These are phyloP conservation scores for Microcebus lehilahytsara DNA, from an alignment of 2,113 vertebrate species.

Conservation along the genomic window DNA sequence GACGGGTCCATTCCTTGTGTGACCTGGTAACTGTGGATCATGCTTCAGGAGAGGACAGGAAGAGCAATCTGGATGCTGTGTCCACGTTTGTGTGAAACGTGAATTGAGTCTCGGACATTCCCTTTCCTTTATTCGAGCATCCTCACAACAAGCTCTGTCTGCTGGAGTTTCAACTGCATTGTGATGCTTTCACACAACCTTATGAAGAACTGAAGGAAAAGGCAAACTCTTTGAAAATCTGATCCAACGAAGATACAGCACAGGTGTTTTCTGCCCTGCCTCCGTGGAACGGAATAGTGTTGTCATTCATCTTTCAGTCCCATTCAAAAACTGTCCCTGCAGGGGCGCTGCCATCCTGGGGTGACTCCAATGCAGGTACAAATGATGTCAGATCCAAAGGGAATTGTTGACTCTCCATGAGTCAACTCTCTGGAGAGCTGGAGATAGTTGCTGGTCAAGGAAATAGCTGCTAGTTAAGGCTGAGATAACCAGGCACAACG, in stretches of 20 bases:
- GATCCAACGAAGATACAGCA: background rate
- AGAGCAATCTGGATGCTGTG: fast-evolving
- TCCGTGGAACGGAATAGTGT: fast-evolving
- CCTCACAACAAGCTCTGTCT: background rate
- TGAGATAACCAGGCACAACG: background rate
- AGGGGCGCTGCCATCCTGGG: background rate
- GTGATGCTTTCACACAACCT: background rate
- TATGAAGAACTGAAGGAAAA: background rate
- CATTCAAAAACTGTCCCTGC: background rate
- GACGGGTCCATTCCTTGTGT: background rate
- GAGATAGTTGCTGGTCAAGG: background rate
- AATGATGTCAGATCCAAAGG: background rate
- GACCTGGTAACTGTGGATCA: background rate
- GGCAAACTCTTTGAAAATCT: background rate
- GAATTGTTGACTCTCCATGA: background rate
- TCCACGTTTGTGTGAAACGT: background rate
- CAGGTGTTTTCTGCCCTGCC: background rate
- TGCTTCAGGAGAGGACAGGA: background rate
- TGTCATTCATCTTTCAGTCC: background rate
- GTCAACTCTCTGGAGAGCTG: background rate
- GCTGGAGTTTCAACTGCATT: background rate
- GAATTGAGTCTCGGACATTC: background rate
- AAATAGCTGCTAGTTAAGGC: background rate
- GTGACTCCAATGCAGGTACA: fast-evolving
- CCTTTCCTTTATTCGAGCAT: background rate